Evolutionary conservation across 92 coral and sea anemone genomes (phyloP).

Genomic region (Parazoanthus atlanticus): DNA sequence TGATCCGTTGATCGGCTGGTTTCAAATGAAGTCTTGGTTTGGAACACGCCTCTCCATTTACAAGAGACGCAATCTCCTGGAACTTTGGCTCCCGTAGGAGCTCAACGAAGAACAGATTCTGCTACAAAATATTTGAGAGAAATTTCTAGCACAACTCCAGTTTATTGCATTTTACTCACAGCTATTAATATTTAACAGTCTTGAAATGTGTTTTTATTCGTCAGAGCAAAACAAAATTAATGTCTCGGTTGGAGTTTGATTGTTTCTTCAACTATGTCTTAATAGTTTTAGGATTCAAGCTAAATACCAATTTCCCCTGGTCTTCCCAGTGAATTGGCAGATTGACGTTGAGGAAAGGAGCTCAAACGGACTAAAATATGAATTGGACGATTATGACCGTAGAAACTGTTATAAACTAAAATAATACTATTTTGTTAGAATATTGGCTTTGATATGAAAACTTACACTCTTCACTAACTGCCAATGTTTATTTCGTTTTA

Average conservation of each 20-base stretch:
- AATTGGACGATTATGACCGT: neutral
- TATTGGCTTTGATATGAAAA: neutral
- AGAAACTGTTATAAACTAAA: neutral
- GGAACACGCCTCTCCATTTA: neutral
- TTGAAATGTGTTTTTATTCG: constrained; percentile 12
- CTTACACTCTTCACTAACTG: neutral
- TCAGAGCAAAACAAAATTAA: constrained; percentile 5
- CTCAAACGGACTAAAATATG: neutral
- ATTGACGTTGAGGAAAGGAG: neutral
- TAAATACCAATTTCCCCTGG: neutral
- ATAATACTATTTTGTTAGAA: neutral
- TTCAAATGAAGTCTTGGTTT: constrained; percentile 1
- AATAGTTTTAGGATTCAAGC: neutral
- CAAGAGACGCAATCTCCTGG: neutral
- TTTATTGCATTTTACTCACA: neutral
- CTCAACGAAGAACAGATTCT: neutral
- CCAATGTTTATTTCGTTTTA: neutral
- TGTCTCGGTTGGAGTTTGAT: neutral
- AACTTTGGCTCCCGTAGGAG: neutral
- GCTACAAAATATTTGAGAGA: neutral
- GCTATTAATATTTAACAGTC: constrained; percentile 28
- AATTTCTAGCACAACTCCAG: neutral
- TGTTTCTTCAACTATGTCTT: neutral
- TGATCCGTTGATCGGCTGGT: neutral
- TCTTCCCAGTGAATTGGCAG: neutral